Conservation (phyloP, 2,113 vertebrate genomes). For the Otus sunia region DNA sequence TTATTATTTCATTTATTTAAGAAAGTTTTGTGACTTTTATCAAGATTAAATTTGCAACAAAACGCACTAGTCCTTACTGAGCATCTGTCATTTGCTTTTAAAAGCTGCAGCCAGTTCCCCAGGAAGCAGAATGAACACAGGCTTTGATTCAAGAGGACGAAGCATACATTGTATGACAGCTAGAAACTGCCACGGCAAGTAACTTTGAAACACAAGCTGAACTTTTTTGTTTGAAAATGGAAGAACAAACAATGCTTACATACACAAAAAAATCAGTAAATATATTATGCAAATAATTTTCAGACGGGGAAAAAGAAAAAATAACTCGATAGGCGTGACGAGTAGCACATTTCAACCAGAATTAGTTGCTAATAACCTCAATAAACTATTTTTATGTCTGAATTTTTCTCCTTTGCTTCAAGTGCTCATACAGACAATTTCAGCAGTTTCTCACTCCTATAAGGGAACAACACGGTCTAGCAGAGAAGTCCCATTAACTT, state of each 20-base stretch:
- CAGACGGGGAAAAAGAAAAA: neutral
- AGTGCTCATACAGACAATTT: neutral
- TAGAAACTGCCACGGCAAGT: neutral
- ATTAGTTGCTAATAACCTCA: neutral
- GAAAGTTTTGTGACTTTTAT: neutral
- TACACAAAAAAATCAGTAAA: neutral
- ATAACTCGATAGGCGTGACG: neutral
- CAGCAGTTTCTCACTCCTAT: neutral
- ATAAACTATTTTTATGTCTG: conserved; percentile 2
- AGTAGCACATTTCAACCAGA: neutral
- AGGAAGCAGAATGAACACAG: accelerated
- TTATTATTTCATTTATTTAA: neutral
- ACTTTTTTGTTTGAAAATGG: neutral
- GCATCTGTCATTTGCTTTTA: neutral
- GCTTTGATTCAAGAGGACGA: neutral
- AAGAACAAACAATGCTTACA: neutral
- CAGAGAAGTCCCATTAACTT: neutral
- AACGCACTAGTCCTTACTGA: accelerated
- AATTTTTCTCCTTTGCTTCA: neutral
- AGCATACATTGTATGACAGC: neutral
- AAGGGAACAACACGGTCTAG: neutral
- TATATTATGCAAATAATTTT: neutral
- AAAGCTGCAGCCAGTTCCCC: neutral
- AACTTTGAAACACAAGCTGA: neutral
- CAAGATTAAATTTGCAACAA: neutral